A percentile compares a stretch with the other conserved stretches of the same genome.
Evolutionary conservation across 37 sponge, comb jelly and placozoan species (phyloP).

Genomic region (Chondrilla cf. caribensis): DNA sequence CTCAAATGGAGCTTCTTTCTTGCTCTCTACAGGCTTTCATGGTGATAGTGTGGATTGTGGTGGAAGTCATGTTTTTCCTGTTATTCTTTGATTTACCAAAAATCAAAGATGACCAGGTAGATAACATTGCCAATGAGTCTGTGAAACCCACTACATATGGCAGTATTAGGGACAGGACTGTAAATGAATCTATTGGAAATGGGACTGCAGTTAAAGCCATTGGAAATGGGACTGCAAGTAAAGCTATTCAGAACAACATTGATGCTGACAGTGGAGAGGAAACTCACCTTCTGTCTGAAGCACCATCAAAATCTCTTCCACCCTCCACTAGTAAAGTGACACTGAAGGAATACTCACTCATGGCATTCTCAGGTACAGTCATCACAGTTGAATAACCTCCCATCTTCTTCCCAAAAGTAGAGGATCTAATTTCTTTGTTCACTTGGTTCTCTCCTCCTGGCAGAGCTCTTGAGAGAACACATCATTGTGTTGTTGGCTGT

Average conservation of each 20-base stretch:
- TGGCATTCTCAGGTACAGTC: too few relatives aligned
- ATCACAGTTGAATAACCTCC: too few relatives aligned
- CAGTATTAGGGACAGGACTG: neutral
- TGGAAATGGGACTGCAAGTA: neutral
- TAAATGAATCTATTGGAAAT: neutral
- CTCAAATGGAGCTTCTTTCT: too few relatives aligned
- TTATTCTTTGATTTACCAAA: conserved; percentile 59
- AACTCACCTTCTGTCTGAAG: neutral
- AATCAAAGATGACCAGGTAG: conserved; percentile 17
- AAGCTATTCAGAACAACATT: neutral
- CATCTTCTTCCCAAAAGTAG: too few relatives aligned
- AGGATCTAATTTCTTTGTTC: too few relatives aligned
- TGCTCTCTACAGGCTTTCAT: conserved; percentile 49
- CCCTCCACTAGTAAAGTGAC: too few relatives aligned
- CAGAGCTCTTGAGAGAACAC: conserved; percentile 62
- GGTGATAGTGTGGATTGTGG: conserved; percentile 53
- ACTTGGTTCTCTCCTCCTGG: conserved; percentile 1
- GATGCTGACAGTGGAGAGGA: neutral
- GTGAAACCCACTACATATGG: neutral
- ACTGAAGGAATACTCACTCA: too few relatives aligned
- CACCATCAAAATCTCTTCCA: too few relatives aligned
- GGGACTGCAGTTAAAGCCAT: neutral
- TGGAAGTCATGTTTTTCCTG: conserved; percentile 65
- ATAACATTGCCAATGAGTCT: neutral
- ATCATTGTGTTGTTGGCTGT: conserved; percentile 59